These are phyloP conservation scores for Oncorhynchus keta DNA, from an alignment of 2,113 vertebrate genomes.

Conservation along the genomic window DNA sequence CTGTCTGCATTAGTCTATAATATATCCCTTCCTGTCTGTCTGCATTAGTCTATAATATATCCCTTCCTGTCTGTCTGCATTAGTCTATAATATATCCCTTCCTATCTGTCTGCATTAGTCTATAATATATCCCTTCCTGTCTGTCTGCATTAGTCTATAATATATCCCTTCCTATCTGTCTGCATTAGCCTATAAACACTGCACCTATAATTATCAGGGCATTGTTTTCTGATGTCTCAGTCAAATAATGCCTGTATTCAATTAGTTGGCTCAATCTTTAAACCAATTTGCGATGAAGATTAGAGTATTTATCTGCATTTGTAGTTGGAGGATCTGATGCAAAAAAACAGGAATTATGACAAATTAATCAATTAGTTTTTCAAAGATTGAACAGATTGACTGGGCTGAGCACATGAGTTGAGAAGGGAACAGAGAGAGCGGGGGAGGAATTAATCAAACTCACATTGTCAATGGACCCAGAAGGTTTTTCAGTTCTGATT, in stretches of 20 bases:
- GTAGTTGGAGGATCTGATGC: constrained; percentile 39
- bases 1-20: too few relatives aligned
- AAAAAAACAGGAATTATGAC: constrained; percentile 48
- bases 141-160: too few relatives aligned
- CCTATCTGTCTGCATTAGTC: too few relatives aligned
- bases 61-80: too few relatives aligned
- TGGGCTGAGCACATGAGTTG: constrained; percentile 16
- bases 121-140: too few relatives aligned
- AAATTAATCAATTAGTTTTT: constrained; percentile 61
- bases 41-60: too few relatives aligned
- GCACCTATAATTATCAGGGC: neutral
- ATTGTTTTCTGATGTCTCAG: neutral
- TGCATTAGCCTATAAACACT: neutral
- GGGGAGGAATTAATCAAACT: neutral
- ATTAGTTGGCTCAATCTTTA: constrained; percentile 27
- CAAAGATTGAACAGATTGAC: constrained; percentile 25
- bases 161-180: too few relatives aligned
- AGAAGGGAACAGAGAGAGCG: constrained; percentile 44
- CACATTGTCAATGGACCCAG: too few relatives aligned
- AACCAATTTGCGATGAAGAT: constrained; percentile 27
- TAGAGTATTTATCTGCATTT: constrained; percentile 3
- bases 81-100: too few relatives aligned
- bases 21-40: too few relatives aligned
- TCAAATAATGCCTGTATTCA: neutral
- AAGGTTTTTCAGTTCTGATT: too few relatives aligned